Evolutionary conservation across 2,113 vertebrate genomes (phyloP), one percentile per base, ranked within the genome.

Genomic region (Hippocampus abdominalis): DNA sequence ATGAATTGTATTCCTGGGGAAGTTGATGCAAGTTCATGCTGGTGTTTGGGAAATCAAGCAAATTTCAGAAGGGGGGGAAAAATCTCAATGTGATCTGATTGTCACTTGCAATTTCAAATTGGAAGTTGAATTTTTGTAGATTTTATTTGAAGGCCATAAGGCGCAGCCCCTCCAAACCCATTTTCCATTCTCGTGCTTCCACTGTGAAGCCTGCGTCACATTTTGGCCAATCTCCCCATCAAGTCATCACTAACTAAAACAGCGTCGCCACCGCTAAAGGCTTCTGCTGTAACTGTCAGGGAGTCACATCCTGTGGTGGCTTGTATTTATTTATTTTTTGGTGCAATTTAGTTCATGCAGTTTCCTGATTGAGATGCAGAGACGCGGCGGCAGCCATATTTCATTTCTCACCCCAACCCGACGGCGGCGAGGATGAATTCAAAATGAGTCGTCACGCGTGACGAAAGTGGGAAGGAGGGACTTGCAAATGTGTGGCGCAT

Each of bases 291-390:
- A 62, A 40, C 21, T 62, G 68, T 74, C 73, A 39, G 72, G n/a
- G 67, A 82, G 77, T 86, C 80, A 81, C 68, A 83, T 88, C 85
- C 84, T 82, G 83, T 9, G 5, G 83, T 9, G 5, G 32, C 5
- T 40, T 23, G 77, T 40, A 68, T 66, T 65, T 32, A 21, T 61
- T 20, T 32, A 32, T 21, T 80, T 36, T 66, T 46, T 10, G 53
- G 39, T 32, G 2, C 67, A 67, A 81, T 53, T 70, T 46, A 62
- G 8, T 16, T 12, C 81, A 53, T 23, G 36, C 4, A 8, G 36
- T 74, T 87, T 88, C 79, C 85, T 78, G 82, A 73, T 65, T 68
- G 60, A 75, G 53, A 76, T 74, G 71, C 72, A 51, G 71, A 72
- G 65, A 65, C 72, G 20, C 42, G 71, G 63, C 27, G 62, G 16